phyloP scores from a whole-genome alignment of 2,113 vertebrate species.

The Plestiodon gilberti region DNA sequence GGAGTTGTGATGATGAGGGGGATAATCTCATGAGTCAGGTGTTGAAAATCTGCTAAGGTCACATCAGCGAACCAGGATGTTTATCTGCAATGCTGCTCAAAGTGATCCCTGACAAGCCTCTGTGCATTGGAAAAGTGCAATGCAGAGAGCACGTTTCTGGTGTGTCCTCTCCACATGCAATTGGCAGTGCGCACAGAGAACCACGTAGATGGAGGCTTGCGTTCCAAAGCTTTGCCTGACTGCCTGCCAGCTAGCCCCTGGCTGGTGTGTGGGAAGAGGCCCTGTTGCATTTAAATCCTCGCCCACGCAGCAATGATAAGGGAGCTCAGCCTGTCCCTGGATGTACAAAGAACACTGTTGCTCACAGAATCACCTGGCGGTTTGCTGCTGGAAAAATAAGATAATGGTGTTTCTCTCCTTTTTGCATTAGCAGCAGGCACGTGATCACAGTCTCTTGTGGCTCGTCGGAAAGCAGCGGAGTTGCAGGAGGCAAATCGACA shows the following conservation, averaged over 20 bases:
- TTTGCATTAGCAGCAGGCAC: background rate
- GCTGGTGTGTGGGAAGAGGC: background rate
- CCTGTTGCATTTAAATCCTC: background rate
- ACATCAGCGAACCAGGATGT: no score
- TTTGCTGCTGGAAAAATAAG: background rate
- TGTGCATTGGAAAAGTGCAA: no score
- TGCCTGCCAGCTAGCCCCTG: background rate
- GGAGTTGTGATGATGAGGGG: no score
- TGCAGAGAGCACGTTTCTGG: no score
- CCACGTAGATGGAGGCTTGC: background rate
- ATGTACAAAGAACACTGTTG: background rate
- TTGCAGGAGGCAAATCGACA: background rate
- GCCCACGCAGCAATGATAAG: background rate
- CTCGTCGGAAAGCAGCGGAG: background rate
- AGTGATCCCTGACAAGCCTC: no score
- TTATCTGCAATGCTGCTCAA: no score
- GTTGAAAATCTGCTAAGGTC: no score
- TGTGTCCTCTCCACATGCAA: no score
- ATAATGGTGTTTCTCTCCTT: background rate
- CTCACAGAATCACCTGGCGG: background rate
- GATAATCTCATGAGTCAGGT: no score
- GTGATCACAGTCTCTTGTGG: background rate
- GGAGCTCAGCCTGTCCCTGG: background rate
- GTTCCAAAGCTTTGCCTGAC: background rate
- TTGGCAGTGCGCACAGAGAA: no score